Evolutionary conservation across 2,797 vertebrate species (phyloP), one percentile per base, ranked within the genome.

Genomic region (Platyrinchus mystaceus): DNA sequence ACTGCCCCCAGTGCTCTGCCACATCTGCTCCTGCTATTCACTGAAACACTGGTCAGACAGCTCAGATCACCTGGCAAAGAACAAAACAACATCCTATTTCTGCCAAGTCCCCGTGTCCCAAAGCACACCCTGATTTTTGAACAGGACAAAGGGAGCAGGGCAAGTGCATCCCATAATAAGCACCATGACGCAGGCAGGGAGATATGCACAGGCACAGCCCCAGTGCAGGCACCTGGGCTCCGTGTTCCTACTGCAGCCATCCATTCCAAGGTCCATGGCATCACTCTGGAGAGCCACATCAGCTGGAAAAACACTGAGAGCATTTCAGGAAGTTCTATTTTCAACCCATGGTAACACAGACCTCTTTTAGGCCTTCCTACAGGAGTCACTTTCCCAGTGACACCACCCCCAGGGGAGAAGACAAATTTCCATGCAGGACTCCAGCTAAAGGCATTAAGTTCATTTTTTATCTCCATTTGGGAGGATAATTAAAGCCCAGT

Each of bases 381-480:
- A 55, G 63, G 19, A 88, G 60, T 73, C 71, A 84, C 5, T 0
- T 86, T 91, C 49, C 36, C 50, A 60, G 64, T 28, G 55, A 91
- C 58, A 44, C 3, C 2, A 52, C 37, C 41, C 79, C 55, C 70
- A 39, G 1, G 12, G 63, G 84, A 89, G 23, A n/a, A 69, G 50
- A 64, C 55, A 73, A 41, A 34, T 96, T 95, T 84, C 92, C 89
- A 86, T 41, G 30, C 28, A 86, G 62, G 63, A 76, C n/a, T 91
- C 53, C 59, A 88, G 15, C 59, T 64, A 64, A 68, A 77, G 66
- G 23, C 53, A 84, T 68, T 73, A 84, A 55, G 10, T 55, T 58
- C 13, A 37, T 46, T 66, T 64, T 78, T 60, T 36, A 80, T 67
- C 64, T 80, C 71, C 58, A 11, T 36, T 69, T 69, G 73, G 56